These are phyloP conservation scores for Cydia fagiglandana DNA, from an alignment of 1,140 invertebrate genomes.

Conservation along the genomic window DNA sequence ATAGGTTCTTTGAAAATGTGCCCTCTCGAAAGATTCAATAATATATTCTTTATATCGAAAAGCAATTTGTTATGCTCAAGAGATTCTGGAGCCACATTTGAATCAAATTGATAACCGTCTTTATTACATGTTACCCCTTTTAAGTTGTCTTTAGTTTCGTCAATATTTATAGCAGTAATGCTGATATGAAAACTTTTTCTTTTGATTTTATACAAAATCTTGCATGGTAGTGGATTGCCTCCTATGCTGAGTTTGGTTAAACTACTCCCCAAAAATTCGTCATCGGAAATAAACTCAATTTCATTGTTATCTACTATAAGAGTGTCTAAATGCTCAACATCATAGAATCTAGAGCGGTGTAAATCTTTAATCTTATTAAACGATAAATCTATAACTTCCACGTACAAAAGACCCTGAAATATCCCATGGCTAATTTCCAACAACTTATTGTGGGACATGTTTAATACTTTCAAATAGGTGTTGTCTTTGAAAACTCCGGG, in stretches of 20 bases:
- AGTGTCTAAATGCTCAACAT: constrained; percentile 36
- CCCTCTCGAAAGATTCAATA: constrained; percentile 26
- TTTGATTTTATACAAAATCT: constrained; percentile 40
- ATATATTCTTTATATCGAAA: constrained; percentile 33
- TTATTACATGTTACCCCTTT: constrained; percentile 50
- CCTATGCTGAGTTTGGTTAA: constrained; percentile 42
- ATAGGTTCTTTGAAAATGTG: constrained; percentile 2
- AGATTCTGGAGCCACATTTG: background rate
- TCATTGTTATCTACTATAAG: constrained; percentile 45
- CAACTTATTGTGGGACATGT: constrained; percentile 49
- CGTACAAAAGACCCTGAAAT: constrained; percentile 39
- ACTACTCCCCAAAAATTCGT: background rate
- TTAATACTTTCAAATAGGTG: constrained; percentile 37
- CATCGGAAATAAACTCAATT: constrained; percentile 33
- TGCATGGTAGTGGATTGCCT: constrained; percentile 48
- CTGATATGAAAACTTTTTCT: constrained; percentile 30
- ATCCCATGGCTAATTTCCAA: constrained; percentile 42
- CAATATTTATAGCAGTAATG: constrained; percentile 44
- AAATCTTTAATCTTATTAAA: constrained; percentile 43
- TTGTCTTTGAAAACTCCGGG: constrained; percentile 45
- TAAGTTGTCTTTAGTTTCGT: constrained; percentile 46
- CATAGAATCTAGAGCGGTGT: constrained; percentile 40
- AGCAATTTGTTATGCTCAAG: constrained; percentile 26
- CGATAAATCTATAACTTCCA: constrained; percentile 44
- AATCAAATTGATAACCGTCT: background rate